Conservation (phyloP, 1,140 invertebrate species). For the Rhagoletis zephyria region DNA sequence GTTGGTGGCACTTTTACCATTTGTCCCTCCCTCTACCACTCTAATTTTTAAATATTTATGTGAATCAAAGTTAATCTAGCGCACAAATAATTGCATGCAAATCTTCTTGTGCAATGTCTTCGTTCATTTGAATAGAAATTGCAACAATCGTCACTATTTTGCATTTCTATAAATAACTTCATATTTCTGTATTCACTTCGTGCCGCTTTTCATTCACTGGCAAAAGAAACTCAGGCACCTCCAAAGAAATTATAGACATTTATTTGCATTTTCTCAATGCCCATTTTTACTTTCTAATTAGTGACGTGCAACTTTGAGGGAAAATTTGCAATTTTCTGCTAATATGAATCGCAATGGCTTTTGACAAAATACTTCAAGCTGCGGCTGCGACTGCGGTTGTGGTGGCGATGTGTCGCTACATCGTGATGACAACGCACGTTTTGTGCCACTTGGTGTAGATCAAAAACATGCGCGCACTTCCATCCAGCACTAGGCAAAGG, state of each 20-base stretch:
- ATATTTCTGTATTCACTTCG: neutral
- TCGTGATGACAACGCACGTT: constrained; percentile 51
- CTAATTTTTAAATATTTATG: neutral
- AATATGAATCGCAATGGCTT: constrained; percentile 46
- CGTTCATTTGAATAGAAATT: constrained; percentile 6
- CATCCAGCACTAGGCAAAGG: neutral
- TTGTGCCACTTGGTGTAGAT: constrained; percentile 30
- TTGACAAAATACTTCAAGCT: constrained; percentile 40
- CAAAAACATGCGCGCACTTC: neutral
- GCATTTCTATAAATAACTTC: neutral
- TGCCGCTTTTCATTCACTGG: neutral
- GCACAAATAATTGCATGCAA: neutral
- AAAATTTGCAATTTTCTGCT: constrained; percentile 25
- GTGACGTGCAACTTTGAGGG: constrained; percentile 30
- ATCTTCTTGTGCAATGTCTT: neutral
- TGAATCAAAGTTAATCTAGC: neutral
- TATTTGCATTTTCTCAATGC: constrained; percentile 25
- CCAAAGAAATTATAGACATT: neutral
- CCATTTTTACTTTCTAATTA: constrained; percentile 27
- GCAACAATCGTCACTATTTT: constrained; percentile 21
- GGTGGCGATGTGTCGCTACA: constrained; percentile 17
- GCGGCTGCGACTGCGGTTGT: neutral
- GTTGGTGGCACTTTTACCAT: too few species aligned
- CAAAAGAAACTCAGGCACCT: neutral
- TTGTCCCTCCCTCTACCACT: too few species aligned